phyloP scores from a whole-genome alignment of 1,140 invertebrate genomes.

The Aphis craccivora region DNA sequence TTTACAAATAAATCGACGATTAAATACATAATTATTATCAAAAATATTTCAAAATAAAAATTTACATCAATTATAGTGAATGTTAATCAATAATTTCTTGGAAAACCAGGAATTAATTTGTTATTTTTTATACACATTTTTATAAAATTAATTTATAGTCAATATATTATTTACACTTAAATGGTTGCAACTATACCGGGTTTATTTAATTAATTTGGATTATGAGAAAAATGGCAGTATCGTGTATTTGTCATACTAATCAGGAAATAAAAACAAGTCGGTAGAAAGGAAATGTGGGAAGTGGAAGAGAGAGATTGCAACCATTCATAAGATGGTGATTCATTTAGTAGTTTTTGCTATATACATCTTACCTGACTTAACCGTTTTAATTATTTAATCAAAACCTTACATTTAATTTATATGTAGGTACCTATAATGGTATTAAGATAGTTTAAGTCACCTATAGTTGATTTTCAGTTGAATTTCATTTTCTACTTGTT shows the following conservation, averaged over 20 bases:
- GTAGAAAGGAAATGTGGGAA: slow-evolving; percentile 34
- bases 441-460: not conserved
- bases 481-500: not conserved
- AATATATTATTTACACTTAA: not conserved
- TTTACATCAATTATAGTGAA: not conserved
- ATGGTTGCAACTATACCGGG: not conserved
- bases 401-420: not conserved
- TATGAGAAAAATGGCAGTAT: slow-evolving; percentile 2
- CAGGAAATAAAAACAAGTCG: slow-evolving; percentile 18
- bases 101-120: not conserved
- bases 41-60: too few species aligned
- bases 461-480: not conserved
- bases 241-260: not conserved
- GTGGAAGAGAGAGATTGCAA: not conserved
- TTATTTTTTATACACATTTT: not conserved
- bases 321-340: not conserved
- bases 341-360: not conserved
- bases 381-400: not conserved
- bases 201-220: slow-evolving; percentile 29
- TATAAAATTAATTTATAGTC: not conserved
- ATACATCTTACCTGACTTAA: not conserved
- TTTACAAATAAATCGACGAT: not conserved
- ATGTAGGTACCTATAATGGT: not conserved
- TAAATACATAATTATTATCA: not conserved
- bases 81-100: not conserved